A percentile compares a stretch with the other conserved stretches of the same genome.
These are phyloP conservation scores for Edolisoma coerulescens DNA, from an alignment of 2,113 vertebrate species.

Conservation along the genomic window DNA sequence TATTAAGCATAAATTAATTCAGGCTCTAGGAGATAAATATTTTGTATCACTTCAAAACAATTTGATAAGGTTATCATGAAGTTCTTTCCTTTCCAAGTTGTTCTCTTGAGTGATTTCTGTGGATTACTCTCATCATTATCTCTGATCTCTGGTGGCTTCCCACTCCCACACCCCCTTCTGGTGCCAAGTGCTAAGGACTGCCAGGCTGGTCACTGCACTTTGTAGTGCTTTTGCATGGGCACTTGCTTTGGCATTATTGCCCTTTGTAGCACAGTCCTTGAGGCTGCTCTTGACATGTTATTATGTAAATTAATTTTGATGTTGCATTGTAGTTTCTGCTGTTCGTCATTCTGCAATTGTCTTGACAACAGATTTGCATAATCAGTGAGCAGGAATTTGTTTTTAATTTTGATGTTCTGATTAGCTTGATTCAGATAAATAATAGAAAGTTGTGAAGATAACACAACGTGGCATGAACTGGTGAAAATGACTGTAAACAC, in stretches of 20 bases:
- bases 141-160: neutral
- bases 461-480: neutral
- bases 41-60: neutral
- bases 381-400: neutral
- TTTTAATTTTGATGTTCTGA: slow-evolving; percentile 22
- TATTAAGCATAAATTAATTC: neutral
- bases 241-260: neutral
- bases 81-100: neutral
- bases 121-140: neutral
- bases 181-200: neutral
- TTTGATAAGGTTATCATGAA: neutral
- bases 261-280: neutral
- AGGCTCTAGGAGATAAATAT: neutral
- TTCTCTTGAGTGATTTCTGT: neutral
- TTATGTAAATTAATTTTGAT: slow-evolving; percentile 16
- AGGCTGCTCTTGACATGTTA: neutral
- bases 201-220: neutral
- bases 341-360: slow-evolving; percentile 13
- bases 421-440: slow-evolving; percentile 13
- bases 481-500: neutral
- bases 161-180: neutral
- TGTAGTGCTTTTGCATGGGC: neutral
- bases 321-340: neutral
- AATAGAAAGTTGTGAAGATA: slow-evolving; percentile 5
- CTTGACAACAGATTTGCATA: slow-evolving; percentile 28